Conservation (phyloP, 2,888 invertebrate genomes). For the Drosophila monieri region DNA sequence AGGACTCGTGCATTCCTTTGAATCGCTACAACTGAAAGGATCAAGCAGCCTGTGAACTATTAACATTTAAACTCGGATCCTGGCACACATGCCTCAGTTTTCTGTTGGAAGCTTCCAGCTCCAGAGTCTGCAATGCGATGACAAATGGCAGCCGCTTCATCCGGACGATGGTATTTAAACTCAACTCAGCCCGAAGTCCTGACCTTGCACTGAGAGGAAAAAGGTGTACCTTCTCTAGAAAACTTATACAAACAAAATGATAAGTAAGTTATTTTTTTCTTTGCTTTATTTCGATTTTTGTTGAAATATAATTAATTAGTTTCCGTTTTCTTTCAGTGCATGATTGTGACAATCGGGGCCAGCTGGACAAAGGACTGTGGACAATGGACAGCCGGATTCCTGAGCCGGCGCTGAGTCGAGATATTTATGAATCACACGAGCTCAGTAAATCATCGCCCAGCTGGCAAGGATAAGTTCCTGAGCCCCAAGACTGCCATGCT, state of each 20-base stretch:
- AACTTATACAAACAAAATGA: too few relatives aligned
- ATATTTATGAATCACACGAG: conserved; percentile 80
- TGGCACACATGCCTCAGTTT: conserved; percentile 9
- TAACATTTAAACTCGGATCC: conserved; percentile 62
- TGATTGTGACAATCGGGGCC: not conserved
- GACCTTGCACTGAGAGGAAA: not conserved
- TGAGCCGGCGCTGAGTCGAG: conserved; percentile 51
- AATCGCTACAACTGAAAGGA: conserved; percentile 18
- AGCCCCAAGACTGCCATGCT: not conserved
- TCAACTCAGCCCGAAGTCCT: conserved; percentile 12
- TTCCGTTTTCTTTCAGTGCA: conserved; percentile 2
- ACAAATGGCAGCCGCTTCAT: conserved; percentile 48
- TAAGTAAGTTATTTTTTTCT: too few relatives aligned
- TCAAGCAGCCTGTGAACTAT: conserved; percentile 53
- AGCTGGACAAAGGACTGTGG: conserved; percentile 2
- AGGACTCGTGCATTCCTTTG: conserved; percentile 24
- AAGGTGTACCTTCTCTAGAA: not conserved
- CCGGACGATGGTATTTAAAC: conserved; percentile 6
- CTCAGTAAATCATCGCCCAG: conserved; percentile 62
- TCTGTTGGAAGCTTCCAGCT: not conserved
- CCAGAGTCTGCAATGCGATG: conserved; percentile 43
- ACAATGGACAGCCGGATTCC: conserved; percentile 24
- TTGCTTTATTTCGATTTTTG: not conserved
- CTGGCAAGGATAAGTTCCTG: conserved; percentile 15
- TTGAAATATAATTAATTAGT: not conserved